Conservation (phyloP, 1,140 invertebrate genomes). For the Zaprionus lachaisei region DNA sequence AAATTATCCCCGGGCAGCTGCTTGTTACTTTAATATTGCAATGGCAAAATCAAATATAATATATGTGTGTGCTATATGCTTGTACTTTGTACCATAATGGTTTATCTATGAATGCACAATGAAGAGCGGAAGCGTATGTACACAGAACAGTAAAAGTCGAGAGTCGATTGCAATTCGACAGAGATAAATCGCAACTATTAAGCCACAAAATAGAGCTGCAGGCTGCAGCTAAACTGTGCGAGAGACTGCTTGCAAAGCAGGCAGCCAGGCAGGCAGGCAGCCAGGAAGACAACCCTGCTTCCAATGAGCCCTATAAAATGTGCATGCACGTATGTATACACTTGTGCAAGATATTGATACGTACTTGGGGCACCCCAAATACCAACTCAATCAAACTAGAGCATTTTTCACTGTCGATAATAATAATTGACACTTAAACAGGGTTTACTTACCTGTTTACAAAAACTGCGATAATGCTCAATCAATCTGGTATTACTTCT, state of each 20-base stretch:
- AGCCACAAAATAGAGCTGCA: constrained; percentile 16
- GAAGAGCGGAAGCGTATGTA: constrained; percentile 16
- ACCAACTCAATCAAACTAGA: not conserved
- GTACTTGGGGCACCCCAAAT: not conserved
- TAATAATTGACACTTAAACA: not conserved
- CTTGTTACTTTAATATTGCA: constrained; percentile 15
- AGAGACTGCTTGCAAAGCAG: not conserved
- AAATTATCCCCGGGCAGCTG: constrained; percentile 8
- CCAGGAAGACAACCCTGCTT: not conserved
- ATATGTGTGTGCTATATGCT: not conserved
- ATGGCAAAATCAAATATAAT: constrained; percentile 1
- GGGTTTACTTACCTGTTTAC: not conserved
- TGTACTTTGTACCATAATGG: not conserved
- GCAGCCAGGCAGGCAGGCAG: not conserved
- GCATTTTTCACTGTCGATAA: not conserved
- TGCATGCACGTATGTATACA: not conserved
- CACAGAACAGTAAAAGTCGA: constrained; percentile 18
- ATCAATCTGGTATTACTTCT: not conserved
- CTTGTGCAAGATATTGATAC: not conserved
- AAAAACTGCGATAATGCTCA: not conserved
- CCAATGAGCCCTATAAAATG: not conserved
- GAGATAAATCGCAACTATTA: constrained; percentile 34
- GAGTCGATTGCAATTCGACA: constrained; percentile 28
- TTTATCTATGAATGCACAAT: constrained; percentile 14
- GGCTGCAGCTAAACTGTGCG: not conserved